phyloP scores from a whole-genome alignment of 2,113 vertebrate genomes.

The Lepisosteus osseus region DNA sequence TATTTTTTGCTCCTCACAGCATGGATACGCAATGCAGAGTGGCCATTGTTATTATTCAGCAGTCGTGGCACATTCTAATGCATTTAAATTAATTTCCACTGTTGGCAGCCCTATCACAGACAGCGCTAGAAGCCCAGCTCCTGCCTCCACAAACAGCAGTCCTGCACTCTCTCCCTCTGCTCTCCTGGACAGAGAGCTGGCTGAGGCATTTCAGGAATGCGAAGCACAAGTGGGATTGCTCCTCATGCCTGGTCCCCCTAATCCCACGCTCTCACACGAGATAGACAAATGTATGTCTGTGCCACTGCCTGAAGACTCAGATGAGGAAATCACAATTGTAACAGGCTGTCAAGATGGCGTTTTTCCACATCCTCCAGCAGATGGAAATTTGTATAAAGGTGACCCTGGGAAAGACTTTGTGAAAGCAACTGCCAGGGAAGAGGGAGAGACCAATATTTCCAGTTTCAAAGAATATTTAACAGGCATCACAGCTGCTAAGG shows the following conservation, averaged over 20 bases:
- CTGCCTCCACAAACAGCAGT: constrained; percentile 16
- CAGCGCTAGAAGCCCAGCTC: constrained; percentile 39
- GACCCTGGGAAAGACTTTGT: background rate
- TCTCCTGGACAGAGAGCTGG: constrained; percentile 59
- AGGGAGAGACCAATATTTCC: background rate
- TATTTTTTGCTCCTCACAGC: constrained; percentile 12
- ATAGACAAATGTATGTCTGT: constrained; percentile 14
- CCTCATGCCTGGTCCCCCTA: constrained; percentile 31
- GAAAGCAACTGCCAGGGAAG: background rate
- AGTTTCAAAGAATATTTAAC: background rate
- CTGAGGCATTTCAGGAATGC: constrained; percentile 65
- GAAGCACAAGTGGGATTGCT: constrained; percentile 66
- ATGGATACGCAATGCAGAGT: constrained; percentile 41
- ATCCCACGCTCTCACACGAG: constrained; percentile 17
- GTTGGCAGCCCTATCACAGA: constrained; percentile 30
- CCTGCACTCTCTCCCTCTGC: constrained; percentile 28
- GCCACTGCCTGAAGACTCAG: constrained; percentile 12
- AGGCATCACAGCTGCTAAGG: background rate
- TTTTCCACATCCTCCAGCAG: no score
- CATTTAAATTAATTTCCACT: constrained; percentile 42
- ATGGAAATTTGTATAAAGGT: no score
- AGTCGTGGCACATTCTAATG: constrained; percentile 34
- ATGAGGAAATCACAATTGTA: constrained; percentile 11
- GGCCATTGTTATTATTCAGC: constrained; percentile 39
- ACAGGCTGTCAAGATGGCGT: no score